phyloP scores from a whole-genome alignment of 2,888 invertebrate species.

The Leptopilina drosophilae region DNA sequence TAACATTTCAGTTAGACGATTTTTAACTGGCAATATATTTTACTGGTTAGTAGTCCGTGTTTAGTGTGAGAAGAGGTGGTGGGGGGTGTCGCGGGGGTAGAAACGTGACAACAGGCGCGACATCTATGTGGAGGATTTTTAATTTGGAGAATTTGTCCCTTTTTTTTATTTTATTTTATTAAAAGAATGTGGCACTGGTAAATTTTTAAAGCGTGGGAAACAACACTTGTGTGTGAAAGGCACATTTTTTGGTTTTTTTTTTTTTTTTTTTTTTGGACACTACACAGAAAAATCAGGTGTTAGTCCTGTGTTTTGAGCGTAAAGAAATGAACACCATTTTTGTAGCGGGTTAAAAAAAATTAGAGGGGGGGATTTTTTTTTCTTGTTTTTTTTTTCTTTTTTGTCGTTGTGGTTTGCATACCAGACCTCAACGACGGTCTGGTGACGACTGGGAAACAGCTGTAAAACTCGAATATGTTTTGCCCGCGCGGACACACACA shows the following conservation, averaged over 20 bases:
- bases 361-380: background rate
- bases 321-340: slow-evolving; percentile 26
- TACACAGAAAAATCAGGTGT: background rate
- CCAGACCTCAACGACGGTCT: slow-evolving; percentile 45
- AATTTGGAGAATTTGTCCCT: background rate
- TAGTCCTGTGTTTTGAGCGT: slow-evolving; percentile 9
- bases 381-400: background rate
- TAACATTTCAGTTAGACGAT: background rate
- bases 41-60: background rate
- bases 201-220: background rate
- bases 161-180: background rate
- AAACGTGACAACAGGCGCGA: background rate
- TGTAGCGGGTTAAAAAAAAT: too few relatives aligned
- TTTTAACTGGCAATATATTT: background rate
- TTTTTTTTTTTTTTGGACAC: background rate
- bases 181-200: slow-evolving; percentile 22
- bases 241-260: slow-evolving; percentile 6
- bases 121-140: background rate
- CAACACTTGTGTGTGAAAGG: slow-evolving; percentile 8
- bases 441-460: slow-evolving; percentile 54
- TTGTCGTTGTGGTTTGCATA: slow-evolving; percentile 24
- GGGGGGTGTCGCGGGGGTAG: background rate
- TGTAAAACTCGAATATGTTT: slow-evolving; percentile 42
- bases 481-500: slow-evolving; percentile 24
- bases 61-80: background rate